phyloP scores from a whole-genome alignment of 2,797 vertebrate genomes.

The Myotis pilosus region DNA sequence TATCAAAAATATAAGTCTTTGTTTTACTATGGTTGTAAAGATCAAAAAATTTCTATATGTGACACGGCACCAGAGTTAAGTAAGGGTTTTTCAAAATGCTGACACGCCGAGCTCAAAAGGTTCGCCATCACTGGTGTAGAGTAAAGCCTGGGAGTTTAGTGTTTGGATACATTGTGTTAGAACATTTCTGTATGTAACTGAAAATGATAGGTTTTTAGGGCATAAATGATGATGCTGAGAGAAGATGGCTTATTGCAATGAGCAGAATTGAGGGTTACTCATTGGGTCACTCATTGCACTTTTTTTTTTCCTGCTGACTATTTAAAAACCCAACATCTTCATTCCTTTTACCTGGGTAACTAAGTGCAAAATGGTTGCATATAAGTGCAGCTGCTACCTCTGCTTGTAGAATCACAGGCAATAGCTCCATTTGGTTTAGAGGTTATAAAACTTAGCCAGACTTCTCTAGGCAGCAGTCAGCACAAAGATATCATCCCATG shows the following conservation, averaged over 20 bases:
- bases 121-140: too few relatives aligned
- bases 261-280: neutral
- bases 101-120: too few relatives aligned
- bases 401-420: conserved; percentile 4
- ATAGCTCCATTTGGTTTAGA: neutral
- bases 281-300: neutral
- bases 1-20: too few relatives aligned
- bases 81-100: too few relatives aligned
- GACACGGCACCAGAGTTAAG: too few relatives aligned
- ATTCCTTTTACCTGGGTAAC: conserved; percentile 5
- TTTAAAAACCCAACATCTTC: neutral
- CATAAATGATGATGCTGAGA: neutral
- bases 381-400: neutral
- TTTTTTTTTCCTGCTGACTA: neutral
- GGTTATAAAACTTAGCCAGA: neutral
- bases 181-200: neutral
- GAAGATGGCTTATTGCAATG: neutral
- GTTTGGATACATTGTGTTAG: neutral
- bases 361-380: conserved; percentile 45
- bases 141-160: neutral
- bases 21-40: too few relatives aligned
- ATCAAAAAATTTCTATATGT: too few relatives aligned
- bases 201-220: neutral
- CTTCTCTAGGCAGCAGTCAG: neutral
- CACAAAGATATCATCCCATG: neutral